phyloP scores from a whole-genome alignment of 2,888 invertebrate species.

The Trilocha varians region DNA sequence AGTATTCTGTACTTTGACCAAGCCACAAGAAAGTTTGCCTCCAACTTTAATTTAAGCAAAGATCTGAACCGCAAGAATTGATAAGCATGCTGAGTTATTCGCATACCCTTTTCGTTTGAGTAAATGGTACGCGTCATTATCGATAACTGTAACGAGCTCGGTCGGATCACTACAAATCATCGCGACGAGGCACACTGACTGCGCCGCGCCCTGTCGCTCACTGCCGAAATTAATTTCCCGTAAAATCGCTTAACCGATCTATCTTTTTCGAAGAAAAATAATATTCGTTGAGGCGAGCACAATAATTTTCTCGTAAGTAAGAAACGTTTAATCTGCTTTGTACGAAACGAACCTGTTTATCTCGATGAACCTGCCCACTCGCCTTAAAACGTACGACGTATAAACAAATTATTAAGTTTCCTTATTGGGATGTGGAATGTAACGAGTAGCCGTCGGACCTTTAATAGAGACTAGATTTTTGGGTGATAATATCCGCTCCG shows the following conservation, averaged over 20 bases:
- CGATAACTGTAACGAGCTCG: constrained; percentile 49
- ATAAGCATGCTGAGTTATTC: constrained; percentile 28
- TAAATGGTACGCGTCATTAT: constrained; percentile 62
- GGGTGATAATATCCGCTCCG: constrained; percentile 35
- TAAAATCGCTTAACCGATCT: constrained; percentile 67
- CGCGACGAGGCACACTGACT: constrained; percentile 24
- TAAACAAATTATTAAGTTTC: constrained; percentile 59
- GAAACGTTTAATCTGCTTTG: constrained; percentile 49
- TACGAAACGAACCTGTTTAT: constrained; percentile 42
- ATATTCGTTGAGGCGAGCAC: constrained; percentile 42
- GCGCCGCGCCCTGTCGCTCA: constrained; percentile 54
- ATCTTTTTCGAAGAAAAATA: constrained; percentile 64
- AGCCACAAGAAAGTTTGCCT: too few relatives aligned
- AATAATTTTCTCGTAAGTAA: constrained; percentile 43
- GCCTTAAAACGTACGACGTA: constrained; percentile 38
- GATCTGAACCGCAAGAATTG: neutral
- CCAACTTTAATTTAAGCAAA: too few relatives aligned
- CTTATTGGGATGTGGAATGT: constrained; percentile 43
- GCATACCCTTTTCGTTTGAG: constrained; percentile 40
- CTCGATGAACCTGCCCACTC: constrained; percentile 38
- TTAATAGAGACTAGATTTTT: constrained; percentile 38
- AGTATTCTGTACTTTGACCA: too few relatives aligned
- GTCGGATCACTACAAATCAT: constrained; percentile 58
- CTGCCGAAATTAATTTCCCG: constrained; percentile 67
- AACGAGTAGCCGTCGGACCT: constrained; percentile 35